Evolutionary conservation across 2,797 vertebrate species (phyloP).

Genomic region (Gadopsis marmoratus): DNA sequence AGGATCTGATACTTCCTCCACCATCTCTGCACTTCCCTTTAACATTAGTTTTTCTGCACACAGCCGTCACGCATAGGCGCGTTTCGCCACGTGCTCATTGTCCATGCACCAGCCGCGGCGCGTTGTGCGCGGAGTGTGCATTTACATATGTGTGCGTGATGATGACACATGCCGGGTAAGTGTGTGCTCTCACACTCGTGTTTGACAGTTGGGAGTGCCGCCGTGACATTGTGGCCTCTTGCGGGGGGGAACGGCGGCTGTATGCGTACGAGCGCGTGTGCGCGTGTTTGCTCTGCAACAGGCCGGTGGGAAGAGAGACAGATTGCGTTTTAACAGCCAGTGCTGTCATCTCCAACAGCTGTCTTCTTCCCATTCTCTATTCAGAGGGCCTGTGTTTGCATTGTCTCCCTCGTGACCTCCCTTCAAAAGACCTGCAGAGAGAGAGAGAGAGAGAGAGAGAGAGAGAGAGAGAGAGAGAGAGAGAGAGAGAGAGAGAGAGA

Average conservation of each 20-base stretch:
- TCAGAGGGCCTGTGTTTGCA: slow-evolving; percentile 86
- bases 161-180: slow-evolving; percentile 64
- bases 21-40: neutral
- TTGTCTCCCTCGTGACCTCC: slow-evolving; percentile 85
- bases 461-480: neutral
- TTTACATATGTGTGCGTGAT: slow-evolving; percentile 57
- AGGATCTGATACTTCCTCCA: no score
- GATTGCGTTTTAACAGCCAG: slow-evolving; percentile 88
- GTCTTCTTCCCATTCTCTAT: slow-evolving; percentile 87
- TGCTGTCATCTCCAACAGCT: slow-evolving; percentile 90
- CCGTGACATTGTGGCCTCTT: slow-evolving; percentile 77
- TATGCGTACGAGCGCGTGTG: slow-evolving; percentile 48
- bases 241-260: no score
- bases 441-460: slow-evolving; percentile 43
- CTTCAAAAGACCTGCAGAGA: slow-evolving; percentile 74
- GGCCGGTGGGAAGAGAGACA: slow-evolving; percentile 86
- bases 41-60: slow-evolving; percentile 14
- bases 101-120: slow-evolving; percentile 41
- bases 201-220: slow-evolving; percentile 81
- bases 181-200: slow-evolving; percentile 68
- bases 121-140: slow-evolving; percentile 45
- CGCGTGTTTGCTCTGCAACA: slow-evolving; percentile 76
- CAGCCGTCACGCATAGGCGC: slow-evolving; percentile 14
- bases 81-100: slow-evolving; percentile 47
- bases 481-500: slow-evolving; percentile 25